Percentiles rank a stretch among this genome's conserved stretches.
Conservation (phyloP, 2,888 invertebrate species). For the Apamea sordens region DNA sequence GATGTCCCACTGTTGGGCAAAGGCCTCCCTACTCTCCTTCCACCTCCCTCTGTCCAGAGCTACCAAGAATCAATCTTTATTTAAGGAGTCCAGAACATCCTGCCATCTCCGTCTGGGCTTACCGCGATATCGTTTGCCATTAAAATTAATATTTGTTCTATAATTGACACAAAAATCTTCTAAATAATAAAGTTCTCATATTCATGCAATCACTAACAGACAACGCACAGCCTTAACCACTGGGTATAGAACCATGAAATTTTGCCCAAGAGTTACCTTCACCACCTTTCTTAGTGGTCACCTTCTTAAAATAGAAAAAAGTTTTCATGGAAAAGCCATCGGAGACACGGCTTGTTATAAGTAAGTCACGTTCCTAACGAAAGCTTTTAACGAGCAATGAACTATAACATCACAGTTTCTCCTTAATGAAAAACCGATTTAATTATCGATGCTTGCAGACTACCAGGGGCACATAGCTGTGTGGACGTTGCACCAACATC, state of each 20-base stretch:
- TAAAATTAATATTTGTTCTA: not conserved
- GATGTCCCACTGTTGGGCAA: too few species aligned
- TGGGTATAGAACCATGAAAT: too few species aligned
- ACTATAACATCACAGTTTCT: not conserved
- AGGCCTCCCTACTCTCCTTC: too few species aligned
- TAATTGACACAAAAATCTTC: not conserved
- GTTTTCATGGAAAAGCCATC: not conserved
- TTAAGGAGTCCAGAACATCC: too few species aligned
- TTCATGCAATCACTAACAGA: not conserved
- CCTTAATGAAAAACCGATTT: not conserved
- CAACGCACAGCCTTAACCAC: not conserved
- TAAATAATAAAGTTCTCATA: not conserved
- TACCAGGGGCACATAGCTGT: slow-evolving; percentile 30
- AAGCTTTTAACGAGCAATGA: not conserved
- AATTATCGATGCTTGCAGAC: not conserved
- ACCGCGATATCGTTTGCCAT: too few species aligned
- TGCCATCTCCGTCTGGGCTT: too few species aligned
- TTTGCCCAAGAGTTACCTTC: too few species aligned
- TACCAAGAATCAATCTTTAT: too few species aligned
- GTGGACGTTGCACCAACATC: slow-evolving; percentile 40
- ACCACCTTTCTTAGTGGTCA: too few species aligned
- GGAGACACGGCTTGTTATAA: too few species aligned
- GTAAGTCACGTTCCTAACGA: not conserved
- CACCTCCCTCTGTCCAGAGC: too few species aligned
- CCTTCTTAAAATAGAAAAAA: not conserved